Evolutionary conservation across 2,113 vertebrate species (phyloP).

Genomic region (Pterocles orientalis): DNA sequence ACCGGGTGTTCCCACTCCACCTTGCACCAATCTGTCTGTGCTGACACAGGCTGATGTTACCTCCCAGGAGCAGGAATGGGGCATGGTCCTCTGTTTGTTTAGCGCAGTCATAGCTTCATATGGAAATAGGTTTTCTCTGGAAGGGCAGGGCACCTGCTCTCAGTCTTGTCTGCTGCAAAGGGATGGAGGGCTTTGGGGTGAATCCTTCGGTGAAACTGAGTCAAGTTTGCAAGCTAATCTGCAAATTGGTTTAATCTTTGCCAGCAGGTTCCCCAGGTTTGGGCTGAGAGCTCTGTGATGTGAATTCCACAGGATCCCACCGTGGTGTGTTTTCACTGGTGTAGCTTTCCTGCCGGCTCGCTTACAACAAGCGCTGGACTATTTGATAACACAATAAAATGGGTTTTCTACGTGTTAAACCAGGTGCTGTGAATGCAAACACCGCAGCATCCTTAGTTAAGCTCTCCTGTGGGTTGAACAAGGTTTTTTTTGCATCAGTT

Average conservation of each 20-base stretch:
- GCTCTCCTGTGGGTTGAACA: not conserved
- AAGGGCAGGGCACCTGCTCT: not conserved
- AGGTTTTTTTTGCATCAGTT: not conserved
- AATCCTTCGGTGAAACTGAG: not conserved
- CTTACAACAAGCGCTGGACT: not conserved
- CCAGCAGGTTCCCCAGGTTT: not conserved
- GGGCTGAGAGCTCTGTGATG: not conserved
- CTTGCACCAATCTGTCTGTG: not conserved
- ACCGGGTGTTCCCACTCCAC: not conserved
- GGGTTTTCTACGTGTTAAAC: not conserved
- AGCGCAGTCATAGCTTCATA: not conserved
- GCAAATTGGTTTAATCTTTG: not conserved
- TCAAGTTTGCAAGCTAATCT: not conserved
- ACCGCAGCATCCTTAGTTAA: not conserved
- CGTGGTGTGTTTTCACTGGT: not conserved
- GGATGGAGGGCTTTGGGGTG: not conserved
- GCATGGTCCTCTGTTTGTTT: not conserved
- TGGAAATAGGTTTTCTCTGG: not conserved
- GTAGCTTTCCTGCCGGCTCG: not conserved
- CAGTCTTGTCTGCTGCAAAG: not conserved
- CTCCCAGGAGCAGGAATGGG: accelerated
- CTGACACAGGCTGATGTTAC: not conserved
- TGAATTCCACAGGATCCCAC: not conserved
- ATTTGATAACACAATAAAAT: not conserved
- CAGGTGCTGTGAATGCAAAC: not conserved